A percentile compares a stretch with the other conserved stretches of the same genome.
Evolutionary conservation across 2,888 invertebrate species (phyloP).

Genomic region (Sinodicranocentrus sp.): DNA sequence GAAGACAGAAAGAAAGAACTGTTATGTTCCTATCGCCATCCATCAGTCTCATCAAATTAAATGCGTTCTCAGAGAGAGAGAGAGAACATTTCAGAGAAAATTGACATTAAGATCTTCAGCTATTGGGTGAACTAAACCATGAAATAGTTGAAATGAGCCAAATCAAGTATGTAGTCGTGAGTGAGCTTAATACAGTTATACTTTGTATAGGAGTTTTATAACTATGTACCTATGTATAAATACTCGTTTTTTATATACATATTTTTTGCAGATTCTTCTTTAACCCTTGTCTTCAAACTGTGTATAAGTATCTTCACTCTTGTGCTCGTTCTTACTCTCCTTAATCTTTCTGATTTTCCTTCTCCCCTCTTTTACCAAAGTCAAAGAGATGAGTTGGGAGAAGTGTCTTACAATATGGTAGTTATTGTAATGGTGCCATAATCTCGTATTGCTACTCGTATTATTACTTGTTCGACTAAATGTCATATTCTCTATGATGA

Average conservation of each 20-base stretch:
- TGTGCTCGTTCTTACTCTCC: neutral
- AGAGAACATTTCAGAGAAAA: too few species aligned
- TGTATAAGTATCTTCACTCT: too few species aligned
- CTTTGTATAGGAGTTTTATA: neutral
- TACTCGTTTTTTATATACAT: neutral
- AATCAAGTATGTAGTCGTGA: neutral
- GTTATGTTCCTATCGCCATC: neutral
- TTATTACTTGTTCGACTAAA: conserved; percentile 1
- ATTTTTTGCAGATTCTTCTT: neutral
- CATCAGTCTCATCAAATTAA: conserved; percentile 36
- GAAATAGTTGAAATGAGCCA: neutral
- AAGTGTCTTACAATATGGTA: neutral
- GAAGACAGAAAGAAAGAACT: too few species aligned
- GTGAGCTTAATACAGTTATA: too few species aligned
- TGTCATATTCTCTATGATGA: conserved; percentile 23
- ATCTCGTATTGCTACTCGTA: neutral
- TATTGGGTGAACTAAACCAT: too few species aligned
- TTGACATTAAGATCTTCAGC: too few species aligned
- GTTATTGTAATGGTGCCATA: conserved; percentile 19
- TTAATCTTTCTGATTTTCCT: neutral
- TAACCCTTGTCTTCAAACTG: too few species aligned
- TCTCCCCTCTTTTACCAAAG: too few species aligned
- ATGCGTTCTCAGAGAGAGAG: neutral
- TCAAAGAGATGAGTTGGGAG: too few species aligned
- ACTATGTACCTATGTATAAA: neutral